Conservation (phyloP, 2,888 invertebrate species). For the Allacma fusca region DNA sequence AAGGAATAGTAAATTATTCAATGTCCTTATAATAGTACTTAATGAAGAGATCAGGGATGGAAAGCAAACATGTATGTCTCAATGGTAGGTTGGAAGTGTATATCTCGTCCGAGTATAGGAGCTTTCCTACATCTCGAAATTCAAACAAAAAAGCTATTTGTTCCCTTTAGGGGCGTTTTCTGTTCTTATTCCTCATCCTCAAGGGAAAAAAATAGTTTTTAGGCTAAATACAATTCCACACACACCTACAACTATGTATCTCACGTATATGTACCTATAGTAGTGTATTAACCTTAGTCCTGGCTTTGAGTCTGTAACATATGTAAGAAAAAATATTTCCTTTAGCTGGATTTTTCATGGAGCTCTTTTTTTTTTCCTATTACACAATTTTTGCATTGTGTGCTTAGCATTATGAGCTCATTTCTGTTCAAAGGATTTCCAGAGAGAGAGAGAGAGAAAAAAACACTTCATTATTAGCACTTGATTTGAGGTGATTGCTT, state of each 20-base stretch:
- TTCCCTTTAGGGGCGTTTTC: constrained; percentile 3
- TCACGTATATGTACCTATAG: too few species aligned
- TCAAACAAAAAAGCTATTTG: neutral
- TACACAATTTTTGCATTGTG: neutral
- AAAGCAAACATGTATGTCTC: constrained; percentile 5
- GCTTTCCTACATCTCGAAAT: neutral
- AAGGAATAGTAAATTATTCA: constrained; percentile 57
- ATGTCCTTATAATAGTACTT: constrained; percentile 56
- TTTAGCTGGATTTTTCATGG: neutral
- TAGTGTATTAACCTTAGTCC: neutral
- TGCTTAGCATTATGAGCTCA: too few species aligned
- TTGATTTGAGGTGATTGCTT: neutral
- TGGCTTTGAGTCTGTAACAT: neutral
- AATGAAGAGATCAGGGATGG: constrained; percentile 58
- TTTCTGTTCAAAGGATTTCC: too few species aligned
- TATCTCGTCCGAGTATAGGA: neutral
- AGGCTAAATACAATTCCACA: neutral
- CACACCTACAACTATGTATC: too few species aligned
- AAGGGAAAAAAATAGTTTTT: neutral
- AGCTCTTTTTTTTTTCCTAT: neutral
- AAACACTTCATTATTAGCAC: neutral
- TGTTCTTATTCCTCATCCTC: neutral
- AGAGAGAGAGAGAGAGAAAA: too few species aligned
- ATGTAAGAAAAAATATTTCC: neutral
- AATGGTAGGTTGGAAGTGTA: neutral